These are phyloP conservation scores for Apocheima hispidaria DNA, from an alignment of 2,888 invertebrate genomes.

Conservation along the genomic window DNA sequence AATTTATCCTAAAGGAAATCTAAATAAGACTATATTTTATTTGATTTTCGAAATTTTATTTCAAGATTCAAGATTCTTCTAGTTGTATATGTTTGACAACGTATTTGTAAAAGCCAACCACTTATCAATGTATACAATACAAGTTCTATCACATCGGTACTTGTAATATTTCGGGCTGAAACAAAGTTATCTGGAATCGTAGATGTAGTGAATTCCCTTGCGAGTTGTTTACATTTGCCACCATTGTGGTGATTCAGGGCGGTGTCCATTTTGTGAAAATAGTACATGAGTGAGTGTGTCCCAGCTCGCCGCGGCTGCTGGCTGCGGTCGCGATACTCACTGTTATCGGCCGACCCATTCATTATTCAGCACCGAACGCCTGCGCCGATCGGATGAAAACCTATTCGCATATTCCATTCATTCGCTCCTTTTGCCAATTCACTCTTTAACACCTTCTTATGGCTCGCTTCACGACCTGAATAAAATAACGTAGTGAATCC, in stretches of 20 bases:
- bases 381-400: slow-evolving; percentile 62
- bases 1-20: neutral
- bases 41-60: neutral
- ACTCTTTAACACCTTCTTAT: slow-evolving; percentile 84
- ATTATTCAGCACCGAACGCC: slow-evolving; percentile 68
- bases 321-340: slow-evolving; percentile 49
- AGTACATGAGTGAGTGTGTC: slow-evolving; percentile 39
- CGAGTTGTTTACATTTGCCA: slow-evolving; percentile 23
- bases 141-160: neutral
- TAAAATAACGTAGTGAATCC: slow-evolving; percentile 74
- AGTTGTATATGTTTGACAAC: neutral
- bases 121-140: neutral
- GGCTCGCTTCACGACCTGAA: slow-evolving; percentile 76
- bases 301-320: slow-evolving; percentile 28
- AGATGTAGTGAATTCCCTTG: slow-evolving; percentile 11
- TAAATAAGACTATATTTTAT: neutral
- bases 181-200: slow-evolving; percentile 14
- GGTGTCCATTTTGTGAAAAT: slow-evolving; percentile 34
- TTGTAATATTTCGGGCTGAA: slow-evolving; percentile 2
- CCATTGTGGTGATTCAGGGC: slow-evolving; percentile 31
- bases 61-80: neutral
- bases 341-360: slow-evolving; percentile 64
- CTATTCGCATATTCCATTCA: slow-evolving; percentile 78
- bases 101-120: neutral
- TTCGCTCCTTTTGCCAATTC: slow-evolving; percentile 78